Evolutionary conservation across 1,140 invertebrate genomes (phyloP).

Genomic region (Diorhabda carinulata): DNA sequence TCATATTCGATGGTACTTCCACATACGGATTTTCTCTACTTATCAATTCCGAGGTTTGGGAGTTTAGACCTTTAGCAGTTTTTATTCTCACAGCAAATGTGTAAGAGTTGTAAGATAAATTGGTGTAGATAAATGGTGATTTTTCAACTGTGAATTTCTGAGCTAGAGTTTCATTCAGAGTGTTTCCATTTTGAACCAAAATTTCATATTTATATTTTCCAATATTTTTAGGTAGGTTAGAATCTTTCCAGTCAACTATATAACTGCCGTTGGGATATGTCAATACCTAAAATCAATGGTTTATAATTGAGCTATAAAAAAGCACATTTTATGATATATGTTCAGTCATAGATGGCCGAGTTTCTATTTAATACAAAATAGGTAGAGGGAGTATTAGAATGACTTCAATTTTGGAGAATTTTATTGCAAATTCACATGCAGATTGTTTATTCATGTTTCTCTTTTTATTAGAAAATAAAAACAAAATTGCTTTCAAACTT

Average conservation of each 20-base stretch:
- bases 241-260: constrained; percentile 60
- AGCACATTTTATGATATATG: no score
- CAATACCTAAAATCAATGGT: constrained; percentile 42
- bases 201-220: constrained; percentile 56
- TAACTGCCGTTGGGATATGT: constrained; percentile 56
- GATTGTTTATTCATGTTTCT: no score
- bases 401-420: no score
- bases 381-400: no score
- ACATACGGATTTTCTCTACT: constrained; percentile 18
- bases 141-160: constrained; percentile 48
- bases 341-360: no score
- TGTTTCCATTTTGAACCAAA: constrained; percentile 56
- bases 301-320: no score
- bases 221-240: constrained; percentile 30
- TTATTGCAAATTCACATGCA: no score
- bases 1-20: constrained; percentile 20
- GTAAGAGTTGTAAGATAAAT: constrained; percentile 53
- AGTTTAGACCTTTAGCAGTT: constrained; percentile 62
- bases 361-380: no score
- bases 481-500: no score
- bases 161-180: constrained; percentile 53
- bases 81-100: constrained; percentile 62
- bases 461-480: no score
- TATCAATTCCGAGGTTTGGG: constrained; percentile 56
- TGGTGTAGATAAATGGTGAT: constrained; percentile 57